Conservation (phyloP, 92 coral and sea anemone species). For the Actinernus sp. region DNA sequence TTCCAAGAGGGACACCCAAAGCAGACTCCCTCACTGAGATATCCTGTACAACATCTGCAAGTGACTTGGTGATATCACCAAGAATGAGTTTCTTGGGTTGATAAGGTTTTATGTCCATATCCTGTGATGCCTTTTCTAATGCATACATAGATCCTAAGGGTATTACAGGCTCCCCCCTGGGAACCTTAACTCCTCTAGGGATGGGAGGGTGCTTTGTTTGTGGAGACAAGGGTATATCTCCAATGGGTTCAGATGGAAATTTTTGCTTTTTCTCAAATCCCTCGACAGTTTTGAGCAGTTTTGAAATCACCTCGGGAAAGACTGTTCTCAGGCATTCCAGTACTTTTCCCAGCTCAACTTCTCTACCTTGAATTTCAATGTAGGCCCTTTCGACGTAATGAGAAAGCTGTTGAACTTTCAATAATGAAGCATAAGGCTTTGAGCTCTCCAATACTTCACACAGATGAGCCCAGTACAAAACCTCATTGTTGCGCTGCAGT, state of each 20-base stretch:
- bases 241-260: constrained; percentile 78
- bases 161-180: constrained; percentile 69
- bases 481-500: constrained; percentile 74
- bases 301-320: constrained; percentile 69
- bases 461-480: constrained; percentile 78
- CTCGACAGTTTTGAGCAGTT: constrained; percentile 21
- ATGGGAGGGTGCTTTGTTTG: constrained; percentile 20
- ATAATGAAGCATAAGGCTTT: constrained; percentile 80
- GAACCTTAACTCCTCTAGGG: constrained; percentile 64
- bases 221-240: constrained; percentile 37
- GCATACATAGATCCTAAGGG: constrained; percentile 43
- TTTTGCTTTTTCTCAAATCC: constrained; percentile 36
- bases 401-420: constrained; percentile 67
- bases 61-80: constrained; percentile 77
- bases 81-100: constrained; percentile 66
- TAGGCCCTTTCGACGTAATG: constrained; percentile 90
- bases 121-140: constrained; percentile 10
- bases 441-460: constrained; percentile 78
- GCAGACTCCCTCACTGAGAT: constrained; percentile 90
- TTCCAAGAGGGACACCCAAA: constrained; percentile 87
- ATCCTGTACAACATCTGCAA: constrained; percentile 91
- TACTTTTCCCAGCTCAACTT: constrained; percentile 55
- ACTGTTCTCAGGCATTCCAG: constrained; percentile 44
- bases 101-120: constrained; percentile 39
- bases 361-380: constrained; percentile 43